Evolutionary conservation across 2,888 invertebrate species (phyloP).

Genomic region (Steromphala cineraria): DNA sequence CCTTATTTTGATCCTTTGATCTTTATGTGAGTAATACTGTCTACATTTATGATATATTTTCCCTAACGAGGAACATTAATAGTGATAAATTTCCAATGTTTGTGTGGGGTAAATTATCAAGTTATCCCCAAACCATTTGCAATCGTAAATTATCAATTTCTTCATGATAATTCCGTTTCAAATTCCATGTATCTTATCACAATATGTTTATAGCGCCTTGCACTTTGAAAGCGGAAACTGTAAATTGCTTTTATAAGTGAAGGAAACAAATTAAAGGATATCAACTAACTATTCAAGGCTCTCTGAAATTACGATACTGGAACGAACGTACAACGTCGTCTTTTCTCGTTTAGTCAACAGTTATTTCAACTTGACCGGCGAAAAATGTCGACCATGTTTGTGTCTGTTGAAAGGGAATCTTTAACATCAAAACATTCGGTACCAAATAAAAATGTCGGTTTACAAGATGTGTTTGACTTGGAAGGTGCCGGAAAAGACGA

Average conservation of each 20-base stretch:
- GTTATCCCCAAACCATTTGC: background rate
- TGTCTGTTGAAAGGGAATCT: no score
- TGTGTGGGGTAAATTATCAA: conserved; percentile 14
- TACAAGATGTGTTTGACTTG: no score
- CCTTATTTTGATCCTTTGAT: background rate
- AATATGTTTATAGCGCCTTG: background rate
- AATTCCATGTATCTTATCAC: background rate
- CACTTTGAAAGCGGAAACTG: conserved; percentile 7
- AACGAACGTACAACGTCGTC: no score
- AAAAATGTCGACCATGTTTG: no score
- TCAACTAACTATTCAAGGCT: background rate
- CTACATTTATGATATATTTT: no score
- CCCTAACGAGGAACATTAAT: background rate
- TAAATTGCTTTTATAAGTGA: conserved; percentile 9
- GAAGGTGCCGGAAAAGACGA: no score
- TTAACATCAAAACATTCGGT: no score
- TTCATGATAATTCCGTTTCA: background rate
- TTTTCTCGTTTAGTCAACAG: no score
- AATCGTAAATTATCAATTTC: background rate
- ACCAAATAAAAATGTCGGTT: no score
- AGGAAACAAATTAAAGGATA: background rate
- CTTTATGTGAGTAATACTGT: no score
- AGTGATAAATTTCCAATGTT: background rate
- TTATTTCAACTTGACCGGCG: no score
- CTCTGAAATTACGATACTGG: no score